Percentiles rank a stretch among this genome's conserved stretches.
phyloP scores from a whole-genome alignment of 2,888 invertebrate genomes.

The Hermaeophaga mercurialis region DNA sequence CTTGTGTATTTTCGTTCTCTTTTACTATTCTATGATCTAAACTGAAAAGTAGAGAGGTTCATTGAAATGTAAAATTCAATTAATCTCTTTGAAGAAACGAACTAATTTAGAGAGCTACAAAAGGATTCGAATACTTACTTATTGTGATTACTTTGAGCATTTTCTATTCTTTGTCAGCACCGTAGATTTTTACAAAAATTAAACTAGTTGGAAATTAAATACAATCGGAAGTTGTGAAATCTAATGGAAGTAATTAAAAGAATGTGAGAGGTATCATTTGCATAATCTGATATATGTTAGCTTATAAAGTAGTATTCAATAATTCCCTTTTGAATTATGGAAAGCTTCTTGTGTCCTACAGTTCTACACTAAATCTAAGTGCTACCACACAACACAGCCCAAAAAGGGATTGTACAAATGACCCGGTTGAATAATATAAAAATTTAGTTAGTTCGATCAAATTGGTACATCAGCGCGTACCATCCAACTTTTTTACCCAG shows the following conservation, averaged over 20 bases:
- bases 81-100: too few relatives aligned
- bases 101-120: not conserved
- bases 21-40: too few relatives aligned
- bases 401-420: constrained; percentile 27
- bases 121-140: too few relatives aligned
- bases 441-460: constrained; percentile 30
- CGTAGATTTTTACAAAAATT: not conserved
- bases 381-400: constrained; percentile 25
- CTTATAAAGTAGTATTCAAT: constrained; percentile 20
- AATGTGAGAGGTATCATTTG: constrained; percentile 19
- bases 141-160: constrained; percentile 7
- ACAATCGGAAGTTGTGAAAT: too few relatives aligned
- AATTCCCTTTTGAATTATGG: constrained; percentile 15
- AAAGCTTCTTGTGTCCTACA: constrained; percentile 23
- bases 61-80: too few relatives aligned
- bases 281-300: constrained; percentile 24
- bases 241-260: not conserved
- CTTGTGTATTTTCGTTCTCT: too few relatives aligned
- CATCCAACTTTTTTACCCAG: constrained; percentile 38
- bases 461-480: constrained; percentile 16
- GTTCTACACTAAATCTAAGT: constrained; percentile 17
- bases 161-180: not conserved
- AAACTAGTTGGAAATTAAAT: not conserved
- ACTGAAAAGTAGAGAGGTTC: too few relatives aligned
- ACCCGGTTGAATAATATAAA: constrained; percentile 13